phyloP scores from a whole-genome alignment of 64 coral and sea anemone genomes.

The Montipora cactus region DNA sequence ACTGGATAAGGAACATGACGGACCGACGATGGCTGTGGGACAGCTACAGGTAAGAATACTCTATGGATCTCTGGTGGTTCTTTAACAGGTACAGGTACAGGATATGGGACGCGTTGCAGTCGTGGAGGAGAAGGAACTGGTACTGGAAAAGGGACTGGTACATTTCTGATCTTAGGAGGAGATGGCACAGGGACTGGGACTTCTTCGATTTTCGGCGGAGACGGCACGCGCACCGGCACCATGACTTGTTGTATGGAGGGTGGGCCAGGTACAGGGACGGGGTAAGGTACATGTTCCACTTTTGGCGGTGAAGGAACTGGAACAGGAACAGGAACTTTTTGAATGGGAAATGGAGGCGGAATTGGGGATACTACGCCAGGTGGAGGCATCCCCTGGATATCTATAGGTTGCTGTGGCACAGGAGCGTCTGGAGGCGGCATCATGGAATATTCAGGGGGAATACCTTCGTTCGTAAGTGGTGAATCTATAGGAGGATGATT shows the following conservation, averaged over 20 bases:
- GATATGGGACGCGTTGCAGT: constrained; percentile 73
- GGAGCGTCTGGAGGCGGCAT: constrained; percentile 21
- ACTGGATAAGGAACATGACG: constrained; percentile 78
- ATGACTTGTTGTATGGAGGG: constrained; percentile 30
- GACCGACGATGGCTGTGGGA: constrained; percentile 66
- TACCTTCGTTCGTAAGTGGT: background rate
- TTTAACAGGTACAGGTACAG: constrained; percentile 71
- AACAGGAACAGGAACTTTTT: constrained; percentile 67
- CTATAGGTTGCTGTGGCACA: background rate
- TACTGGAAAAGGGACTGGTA: constrained; percentile 60
- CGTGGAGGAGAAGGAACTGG: constrained; percentile 66
- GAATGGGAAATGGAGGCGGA: constrained; percentile 18
- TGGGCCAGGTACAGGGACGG: constrained; percentile 70
- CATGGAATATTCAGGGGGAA: background rate
- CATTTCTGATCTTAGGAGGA: constrained; percentile 62
- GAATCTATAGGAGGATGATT: background rate
- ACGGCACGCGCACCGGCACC: constrained; percentile 47
- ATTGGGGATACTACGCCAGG: background rate
- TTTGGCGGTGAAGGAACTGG: constrained; percentile 42
- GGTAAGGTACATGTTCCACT: constrained; percentile 73
- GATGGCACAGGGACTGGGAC: constrained; percentile 60
- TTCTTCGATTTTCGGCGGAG: constrained; percentile 54
- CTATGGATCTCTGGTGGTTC: constrained; percentile 75
- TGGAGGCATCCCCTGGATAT: background rate
- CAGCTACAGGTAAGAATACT: constrained; percentile 56